Conservation (phyloP, 2,888 invertebrate genomes). For the Eilema caniola region DNA sequence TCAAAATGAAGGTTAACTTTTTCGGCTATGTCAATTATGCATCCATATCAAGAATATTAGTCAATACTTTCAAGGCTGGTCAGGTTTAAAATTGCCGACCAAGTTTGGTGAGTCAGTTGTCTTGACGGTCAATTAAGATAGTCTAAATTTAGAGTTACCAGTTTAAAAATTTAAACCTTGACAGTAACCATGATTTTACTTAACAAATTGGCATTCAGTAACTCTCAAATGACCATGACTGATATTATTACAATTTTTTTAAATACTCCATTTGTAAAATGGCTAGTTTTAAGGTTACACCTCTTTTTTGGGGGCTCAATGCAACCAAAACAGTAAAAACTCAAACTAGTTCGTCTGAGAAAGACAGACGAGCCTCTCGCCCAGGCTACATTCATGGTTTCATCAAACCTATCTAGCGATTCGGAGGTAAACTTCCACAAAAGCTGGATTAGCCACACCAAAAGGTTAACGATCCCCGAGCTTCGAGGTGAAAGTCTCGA, state of each 20-base stretch:
- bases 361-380: no score
- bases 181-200: constrained; percentile 2
- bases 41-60: constrained; percentile 28
- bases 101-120: constrained; percentile 33
- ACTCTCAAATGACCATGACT: background rate
- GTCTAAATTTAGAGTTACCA: constrained; percentile 5
- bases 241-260: background rate
- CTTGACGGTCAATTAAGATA: constrained; percentile 7
- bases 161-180: background rate
- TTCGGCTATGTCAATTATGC: background rate
- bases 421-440: no score
- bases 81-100: constrained; percentile 31
- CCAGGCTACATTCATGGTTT: no score
- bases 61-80: constrained; percentile 38
- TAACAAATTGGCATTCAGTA: background rate
- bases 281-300: no score
- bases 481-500: no score
- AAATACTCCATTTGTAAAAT: no score
- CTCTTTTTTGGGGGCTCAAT: no score
- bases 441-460: no score
- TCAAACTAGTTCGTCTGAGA: no score
- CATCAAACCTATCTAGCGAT: no score
- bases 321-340: no score
- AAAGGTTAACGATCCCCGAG: no score
- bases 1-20: background rate